Evolutionary conservation across 2,797 vertebrate species (phyloP).

Genomic region (Kryptolebias ocellatus): DNA sequence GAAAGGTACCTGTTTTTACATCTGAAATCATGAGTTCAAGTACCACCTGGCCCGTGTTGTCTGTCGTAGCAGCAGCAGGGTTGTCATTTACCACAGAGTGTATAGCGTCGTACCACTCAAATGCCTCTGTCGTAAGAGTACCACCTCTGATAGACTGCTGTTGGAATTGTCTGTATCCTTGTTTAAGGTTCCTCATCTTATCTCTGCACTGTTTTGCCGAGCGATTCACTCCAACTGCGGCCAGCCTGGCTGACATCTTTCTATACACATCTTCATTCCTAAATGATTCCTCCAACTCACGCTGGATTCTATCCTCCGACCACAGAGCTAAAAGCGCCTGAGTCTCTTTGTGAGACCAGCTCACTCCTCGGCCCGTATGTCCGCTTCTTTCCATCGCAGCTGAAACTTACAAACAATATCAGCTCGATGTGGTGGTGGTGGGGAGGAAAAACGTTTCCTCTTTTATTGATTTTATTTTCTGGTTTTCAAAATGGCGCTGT

Average conservation of each 20-base stretch:
- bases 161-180: too few relatives aligned
- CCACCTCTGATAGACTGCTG: too few relatives aligned
- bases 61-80: neutral
- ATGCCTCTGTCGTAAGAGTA: neutral
- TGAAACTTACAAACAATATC: neutral
- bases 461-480: too few relatives aligned
- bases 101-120: conserved; percentile 2
- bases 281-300: conserved; percentile 1
- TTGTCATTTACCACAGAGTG: neutral
- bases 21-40: conserved; percentile 8
- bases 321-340: conserved; percentile 22
- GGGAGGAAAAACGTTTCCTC: too few relatives aligned
- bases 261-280: conserved; percentile 22
- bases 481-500: conserved; percentile 36
- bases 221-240: neutral
- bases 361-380: conserved; percentile 11
- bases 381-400: neutral
- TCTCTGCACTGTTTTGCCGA: conserved; percentile 23
- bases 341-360: conserved; percentile 28
- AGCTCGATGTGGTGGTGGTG: too few relatives aligned
- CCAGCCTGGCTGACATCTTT: conserved; percentile 12
- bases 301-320: conserved; percentile 33
- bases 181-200: conserved; percentile 18
- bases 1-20: neutral
- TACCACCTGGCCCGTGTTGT: neutral